Percentiles rank a stretch among this genome's conserved stretches.
Evolutionary conservation across 2,113 vertebrate genomes (phyloP).

Genomic region (Microcebus ravelobensis): DNA sequence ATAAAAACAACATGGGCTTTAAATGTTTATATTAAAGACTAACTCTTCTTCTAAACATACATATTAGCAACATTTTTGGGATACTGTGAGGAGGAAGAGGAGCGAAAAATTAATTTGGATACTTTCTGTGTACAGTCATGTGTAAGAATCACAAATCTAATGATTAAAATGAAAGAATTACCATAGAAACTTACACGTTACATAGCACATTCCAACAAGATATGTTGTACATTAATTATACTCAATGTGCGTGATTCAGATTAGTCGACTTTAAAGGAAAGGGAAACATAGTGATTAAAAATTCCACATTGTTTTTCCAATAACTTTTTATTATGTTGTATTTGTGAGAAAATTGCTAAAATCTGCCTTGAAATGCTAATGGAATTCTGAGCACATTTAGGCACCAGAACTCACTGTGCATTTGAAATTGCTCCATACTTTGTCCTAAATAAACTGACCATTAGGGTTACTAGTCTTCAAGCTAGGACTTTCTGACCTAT

Average conservation of each 20-base stretch:
- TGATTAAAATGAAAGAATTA: background rate
- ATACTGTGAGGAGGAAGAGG: background rate
- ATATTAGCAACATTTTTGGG: background rate
- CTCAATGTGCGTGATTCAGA: background rate
- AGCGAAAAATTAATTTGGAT: background rate
- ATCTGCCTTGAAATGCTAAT: constrained; percentile 55
- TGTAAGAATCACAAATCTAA: background rate
- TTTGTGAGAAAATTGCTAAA: constrained; percentile 61
- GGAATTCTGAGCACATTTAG: constrained; percentile 66
- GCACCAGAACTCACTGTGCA: constrained; percentile 23
- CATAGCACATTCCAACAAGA: background rate
- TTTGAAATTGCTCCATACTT: constrained; percentile 65
- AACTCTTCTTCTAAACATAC: background rate
- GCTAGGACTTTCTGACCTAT: constrained; percentile 40
- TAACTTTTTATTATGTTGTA: constrained; percentile 29
- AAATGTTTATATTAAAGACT: background rate
- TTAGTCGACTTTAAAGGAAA: background rate
- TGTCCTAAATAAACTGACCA: constrained; percentile 58
- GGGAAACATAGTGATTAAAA: background rate
- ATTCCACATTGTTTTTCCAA: background rate
- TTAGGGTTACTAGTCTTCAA: constrained; percentile 65
- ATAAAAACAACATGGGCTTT: background rate
- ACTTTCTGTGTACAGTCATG: background rate
- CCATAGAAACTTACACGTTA: background rate
- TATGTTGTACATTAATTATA: background rate